Evolutionary conservation across 2,888 invertebrate genomes (phyloP), one percentile per base, ranked within the genome.

Genomic region (Troides oblongomaculatus): DNA sequence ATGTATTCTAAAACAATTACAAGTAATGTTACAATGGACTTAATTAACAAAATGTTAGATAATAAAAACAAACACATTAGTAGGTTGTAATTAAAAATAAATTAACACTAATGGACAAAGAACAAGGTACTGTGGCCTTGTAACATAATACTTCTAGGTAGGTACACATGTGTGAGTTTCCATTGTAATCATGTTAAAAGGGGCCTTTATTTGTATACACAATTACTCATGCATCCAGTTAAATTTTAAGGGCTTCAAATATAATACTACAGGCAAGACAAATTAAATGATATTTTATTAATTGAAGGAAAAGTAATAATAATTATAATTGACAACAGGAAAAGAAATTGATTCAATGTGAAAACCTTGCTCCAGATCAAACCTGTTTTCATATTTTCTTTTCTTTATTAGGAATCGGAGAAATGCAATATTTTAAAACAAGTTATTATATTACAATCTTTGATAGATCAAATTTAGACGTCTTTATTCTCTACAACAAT

Each of bases 51-150:
- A 43, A 62, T 30, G 5, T 39, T 6, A 17, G 57, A 66, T 50
- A 64, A 56, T 53, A 21, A 36, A 53, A 61, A 60, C 3, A 56
- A 8, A 39, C 21, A 64, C 39, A 53, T 14, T 36, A 50, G 30
- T 39, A 63, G 23, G 46, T 23, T 60, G 23, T 61, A 23, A 69
- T 69, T 69, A 69, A 64, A 64, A 69, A 60, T 60, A n/a, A 64
- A 53, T 69, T 30, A 69, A 64, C 53, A 60, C 61, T 64, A 69
- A 69, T 69, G 53, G 23, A 39, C 18, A 64, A 18, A 39, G 30
- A 36, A n/a, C 53, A 39, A 36, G 21, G 53, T 53, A 66, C 50
- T 53, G 21, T 23, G 39, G 36, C 64, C 64, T 69, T 69, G 64
- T 69, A 57, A 64, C 23, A 58, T 46, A 56, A 59, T 25, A 59